Evolutionary conservation across 2,113 vertebrate genomes (phyloP).

Genomic region (Climacteris rufus): DNA sequence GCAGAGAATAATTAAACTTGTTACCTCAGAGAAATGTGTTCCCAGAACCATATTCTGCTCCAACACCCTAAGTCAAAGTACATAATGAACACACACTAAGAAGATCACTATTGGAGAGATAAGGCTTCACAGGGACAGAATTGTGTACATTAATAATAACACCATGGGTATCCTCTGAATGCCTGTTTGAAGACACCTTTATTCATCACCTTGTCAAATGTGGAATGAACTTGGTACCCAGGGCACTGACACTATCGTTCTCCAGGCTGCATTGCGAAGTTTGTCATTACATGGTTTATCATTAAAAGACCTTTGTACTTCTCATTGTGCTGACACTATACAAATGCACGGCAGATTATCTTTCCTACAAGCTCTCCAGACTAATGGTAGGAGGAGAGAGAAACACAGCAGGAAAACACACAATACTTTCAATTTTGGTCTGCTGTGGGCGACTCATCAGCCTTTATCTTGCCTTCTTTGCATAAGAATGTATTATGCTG

Average conservation of each 20-base stretch:
- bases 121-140: not conserved
- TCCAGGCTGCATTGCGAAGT: not conserved
- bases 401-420: not conserved
- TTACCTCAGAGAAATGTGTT: not conserved
- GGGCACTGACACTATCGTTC: not conserved
- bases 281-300: not conserved
- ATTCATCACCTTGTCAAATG: not conserved
- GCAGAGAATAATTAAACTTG: not conserved
- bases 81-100: rapidly evolving
- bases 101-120: rapidly evolving
- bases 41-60: not conserved
- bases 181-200: not conserved
- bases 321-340: not conserved
- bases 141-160: not conserved
- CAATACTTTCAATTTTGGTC: not conserved
- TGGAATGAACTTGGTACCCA: not conserved
- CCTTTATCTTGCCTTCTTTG: not conserved
- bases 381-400: not conserved
- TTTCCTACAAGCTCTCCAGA: not conserved
- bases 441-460: not conserved
- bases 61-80: not conserved
- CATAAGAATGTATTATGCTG: not conserved
- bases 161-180: not conserved
- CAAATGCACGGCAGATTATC: not conserved
- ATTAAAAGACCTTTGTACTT: slow-evolving; percentile 36